Conservation (phyloP, 2,888 invertebrate genomes). For the Isoperla grammatica region DNA sequence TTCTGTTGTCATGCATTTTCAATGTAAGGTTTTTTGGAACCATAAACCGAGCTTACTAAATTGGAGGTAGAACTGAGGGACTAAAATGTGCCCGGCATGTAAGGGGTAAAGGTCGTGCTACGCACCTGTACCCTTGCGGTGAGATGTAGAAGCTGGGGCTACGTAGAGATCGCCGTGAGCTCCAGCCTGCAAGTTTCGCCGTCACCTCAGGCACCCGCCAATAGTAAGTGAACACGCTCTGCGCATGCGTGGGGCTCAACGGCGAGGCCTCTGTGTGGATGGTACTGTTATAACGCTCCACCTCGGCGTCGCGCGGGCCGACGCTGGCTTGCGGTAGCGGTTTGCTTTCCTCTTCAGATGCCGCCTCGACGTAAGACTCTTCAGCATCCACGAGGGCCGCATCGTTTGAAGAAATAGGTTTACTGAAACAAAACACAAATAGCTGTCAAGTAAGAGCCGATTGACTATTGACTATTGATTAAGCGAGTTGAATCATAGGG, state of each 20-base stretch:
- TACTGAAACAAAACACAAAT: too few relatives aligned
- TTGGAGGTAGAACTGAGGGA: too few relatives aligned
- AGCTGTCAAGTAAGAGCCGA: too few relatives aligned
- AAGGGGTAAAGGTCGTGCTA: too few relatives aligned
- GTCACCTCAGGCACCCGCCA: constrained; percentile 41
- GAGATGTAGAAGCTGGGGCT: constrained; percentile 43
- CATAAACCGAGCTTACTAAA: too few relatives aligned
- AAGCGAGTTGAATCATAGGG: too few relatives aligned
- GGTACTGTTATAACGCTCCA: constrained; percentile 38
- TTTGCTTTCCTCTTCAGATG: neutral
- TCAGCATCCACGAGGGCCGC: neutral
- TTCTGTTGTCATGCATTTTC: too few relatives aligned
- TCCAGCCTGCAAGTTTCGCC: constrained; percentile 42
- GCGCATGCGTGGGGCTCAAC: constrained; percentile 6
- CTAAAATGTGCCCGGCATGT: too few relatives aligned
- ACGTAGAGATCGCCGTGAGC: constrained; percentile 39
- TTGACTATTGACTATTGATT: too few relatives aligned
- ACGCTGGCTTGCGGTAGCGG: neutral
- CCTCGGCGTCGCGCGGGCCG: constrained; percentile 37
- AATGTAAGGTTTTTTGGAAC: too few relatives aligned
- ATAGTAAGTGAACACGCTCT: constrained; percentile 40
- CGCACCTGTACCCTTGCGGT: constrained; percentile 39
- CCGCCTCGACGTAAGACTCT: constrained; percentile 1
- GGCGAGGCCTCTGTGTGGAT: constrained; percentile 34
- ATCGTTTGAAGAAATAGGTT: too few relatives aligned